Percentiles rank a stretch among this genome's conserved stretches.
These are phyloP conservation scores for Archips xylosteana DNA, from an alignment of 2,888 invertebrate genomes.

Conservation along the genomic window DNA sequence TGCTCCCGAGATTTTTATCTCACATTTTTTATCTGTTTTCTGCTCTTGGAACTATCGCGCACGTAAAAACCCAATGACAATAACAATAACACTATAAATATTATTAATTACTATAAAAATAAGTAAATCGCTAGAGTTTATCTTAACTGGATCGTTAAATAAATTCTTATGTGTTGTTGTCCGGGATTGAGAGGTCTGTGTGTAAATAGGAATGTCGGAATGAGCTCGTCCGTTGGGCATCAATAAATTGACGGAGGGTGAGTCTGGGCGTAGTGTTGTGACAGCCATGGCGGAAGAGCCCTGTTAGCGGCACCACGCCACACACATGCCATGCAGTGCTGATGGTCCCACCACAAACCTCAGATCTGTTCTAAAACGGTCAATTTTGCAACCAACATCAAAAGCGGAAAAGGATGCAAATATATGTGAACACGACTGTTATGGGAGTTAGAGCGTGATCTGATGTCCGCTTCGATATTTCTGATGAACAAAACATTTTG, in stretches of 20 bases:
- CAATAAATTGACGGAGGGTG: constrained; percentile 64
- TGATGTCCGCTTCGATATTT: not conserved
- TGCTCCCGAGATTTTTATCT: constrained; percentile 7
- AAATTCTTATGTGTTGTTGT: constrained; percentile 25
- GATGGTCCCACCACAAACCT: constrained; percentile 31
- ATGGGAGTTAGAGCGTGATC: not conserved
- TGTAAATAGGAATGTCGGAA: constrained; percentile 50
- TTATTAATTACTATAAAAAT: constrained; percentile 39
- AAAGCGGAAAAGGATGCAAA: not conserved
- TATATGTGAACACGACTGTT: not conserved
- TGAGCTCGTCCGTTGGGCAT: constrained; percentile 61
- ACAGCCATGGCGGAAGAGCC: constrained; percentile 73
- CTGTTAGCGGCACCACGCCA: constrained; percentile 55
- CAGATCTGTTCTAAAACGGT: constrained; percentile 1
- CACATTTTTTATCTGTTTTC: not conserved
- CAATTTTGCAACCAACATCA: not conserved
- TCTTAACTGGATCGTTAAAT: constrained; percentile 31
- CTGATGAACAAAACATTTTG: not conserved
- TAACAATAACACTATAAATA: constrained; percentile 34
- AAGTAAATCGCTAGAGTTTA: constrained; percentile 29
- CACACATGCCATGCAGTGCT: constrained; percentile 46
- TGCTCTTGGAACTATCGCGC: not conserved
- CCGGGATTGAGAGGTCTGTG: constrained; percentile 34
- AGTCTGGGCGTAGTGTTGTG: constrained; percentile 76
- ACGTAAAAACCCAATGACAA: not conserved